Evolutionary conservation across 2,888 invertebrate genomes (phyloP), one percentile per base, ranked within the genome.

Genomic region (Oscheius onirici): DNA sequence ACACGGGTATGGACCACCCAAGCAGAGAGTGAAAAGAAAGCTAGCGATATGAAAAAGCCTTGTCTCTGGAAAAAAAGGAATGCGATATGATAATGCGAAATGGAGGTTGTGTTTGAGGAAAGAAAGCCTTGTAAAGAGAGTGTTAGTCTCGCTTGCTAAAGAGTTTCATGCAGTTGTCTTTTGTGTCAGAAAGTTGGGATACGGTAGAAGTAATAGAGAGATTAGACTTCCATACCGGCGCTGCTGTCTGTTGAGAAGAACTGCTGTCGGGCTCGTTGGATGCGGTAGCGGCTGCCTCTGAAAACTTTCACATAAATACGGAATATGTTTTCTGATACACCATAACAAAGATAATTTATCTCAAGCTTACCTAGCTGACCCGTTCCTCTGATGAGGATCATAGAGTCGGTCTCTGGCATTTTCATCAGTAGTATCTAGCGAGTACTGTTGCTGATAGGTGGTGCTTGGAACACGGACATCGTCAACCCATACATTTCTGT

Each of bases 401-500:
- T 76, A 82, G 52, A 80, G 67, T 17, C 82, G 70, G 5, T 78
- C 49, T 26, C 24, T 63, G 28, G 68, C 75, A 41, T 78, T 78
- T 22, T 82, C 82, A 24, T 77, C 77, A 1, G 74, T 74, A 11
- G 52, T 55, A 28, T 80, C 80, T 28, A 80, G 49, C n/a, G 70
- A 70, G 43, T 80, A 80, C 28, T 72, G 70, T 5, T 77, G 72
- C 49, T 76, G 76, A 61, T 68, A 75, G 41, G 67, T 72, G 44
- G 77, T 55, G 52, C 77, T 54, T 52, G 78, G 65, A 65, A 75
- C 40, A 69, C 79, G 72, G 69, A 76, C 66, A 66, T 79, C 81
- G 41, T 81, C 79, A 8, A 84, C 82, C 83, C 83, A 86, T 5
- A 86, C 58, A 43, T 85, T 86, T 11, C 84, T 76, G 60, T 87